phyloP scores from a whole-genome alignment of 1,140 invertebrate genomes.

The Drosophila persimilis region DNA sequence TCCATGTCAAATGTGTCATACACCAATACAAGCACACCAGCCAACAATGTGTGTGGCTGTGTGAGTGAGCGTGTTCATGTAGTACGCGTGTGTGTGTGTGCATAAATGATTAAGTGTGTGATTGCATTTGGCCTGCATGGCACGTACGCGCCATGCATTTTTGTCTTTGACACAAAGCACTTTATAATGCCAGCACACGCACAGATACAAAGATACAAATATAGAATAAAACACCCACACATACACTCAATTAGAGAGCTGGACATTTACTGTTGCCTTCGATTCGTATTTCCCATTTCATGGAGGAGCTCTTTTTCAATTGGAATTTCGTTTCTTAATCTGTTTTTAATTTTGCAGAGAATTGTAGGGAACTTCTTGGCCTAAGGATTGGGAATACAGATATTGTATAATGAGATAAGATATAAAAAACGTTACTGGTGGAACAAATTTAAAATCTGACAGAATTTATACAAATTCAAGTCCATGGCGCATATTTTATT shows the following conservation, averaged over 20 bases:
- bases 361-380: too few species aligned
- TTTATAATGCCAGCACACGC: conserved; percentile 59
- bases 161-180: conserved; percentile 72
- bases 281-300: conserved; percentile 41
- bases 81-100: conserved; percentile 19
- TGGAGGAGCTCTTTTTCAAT: conserved; percentile 37
- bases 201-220: neutral
- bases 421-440: too few species aligned
- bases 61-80: neutral
- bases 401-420: too few species aligned
- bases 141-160: conserved; percentile 72
- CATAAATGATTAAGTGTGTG: conserved; percentile 74
- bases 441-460: too few species aligned
- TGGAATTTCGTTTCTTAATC: neutral
- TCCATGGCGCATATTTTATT: too few species aligned
- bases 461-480: too few species aligned
- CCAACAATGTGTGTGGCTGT: conserved; percentile 5
- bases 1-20: conserved; percentile 59
- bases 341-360: too few species aligned
- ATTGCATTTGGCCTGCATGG: conserved; percentile 61
- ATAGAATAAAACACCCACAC: neutral
- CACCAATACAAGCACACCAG: conserved; percentile 12
- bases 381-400: too few species aligned
- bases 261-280: conserved; percentile 47
- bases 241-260: conserved; percentile 1